These are phyloP conservation scores for Drosophila bocqueti DNA, from an alignment of 1,140 invertebrate genomes.

Conservation along the genomic window DNA sequence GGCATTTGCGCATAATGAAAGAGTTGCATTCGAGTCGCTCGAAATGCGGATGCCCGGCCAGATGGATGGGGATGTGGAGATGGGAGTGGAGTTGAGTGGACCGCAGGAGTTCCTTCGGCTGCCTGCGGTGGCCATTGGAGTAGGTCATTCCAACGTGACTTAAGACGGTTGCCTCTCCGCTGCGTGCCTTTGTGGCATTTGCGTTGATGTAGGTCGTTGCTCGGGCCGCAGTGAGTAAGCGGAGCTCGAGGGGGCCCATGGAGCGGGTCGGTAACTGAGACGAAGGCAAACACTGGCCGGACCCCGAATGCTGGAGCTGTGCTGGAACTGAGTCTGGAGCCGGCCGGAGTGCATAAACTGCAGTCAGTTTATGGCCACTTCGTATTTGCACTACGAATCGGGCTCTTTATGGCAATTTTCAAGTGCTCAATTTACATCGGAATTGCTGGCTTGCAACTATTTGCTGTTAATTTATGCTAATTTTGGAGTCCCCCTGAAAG, in stretches of 20 bases:
- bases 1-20: constrained; percentile 77
- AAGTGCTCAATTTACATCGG: constrained; percentile 75
- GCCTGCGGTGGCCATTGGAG: constrained; percentile 47
- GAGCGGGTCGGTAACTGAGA: constrained; percentile 45
- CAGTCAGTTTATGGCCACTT: constrained; percentile 76
- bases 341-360: constrained; percentile 71
- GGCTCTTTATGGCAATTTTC: constrained; percentile 68
- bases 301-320: constrained; percentile 28
- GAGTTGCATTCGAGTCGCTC: constrained; percentile 69
- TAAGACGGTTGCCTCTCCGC: constrained; percentile 50
- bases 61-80: constrained; percentile 26
- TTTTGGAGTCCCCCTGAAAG: constrained; percentile 45
- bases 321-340: constrained; percentile 28
- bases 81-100: constrained; percentile 24
- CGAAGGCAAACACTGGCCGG: constrained; percentile 26
- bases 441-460: constrained; percentile 58
- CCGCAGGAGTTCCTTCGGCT: constrained; percentile 4
- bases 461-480: constrained; percentile 74
- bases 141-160: constrained; percentile 72
- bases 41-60: constrained; percentile 32
- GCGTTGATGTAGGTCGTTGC: constrained; percentile 76
- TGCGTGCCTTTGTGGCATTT: constrained; percentile 67
- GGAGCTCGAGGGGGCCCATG: constrained; percentile 13
- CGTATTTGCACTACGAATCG: constrained; percentile 66
- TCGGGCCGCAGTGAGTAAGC: constrained; percentile 29